Percentiles rank a stretch among this genome's conserved stretches.
Evolutionary conservation across 2,113 vertebrate species (phyloP).

Genomic region (Cryptotis parvus): DNA sequence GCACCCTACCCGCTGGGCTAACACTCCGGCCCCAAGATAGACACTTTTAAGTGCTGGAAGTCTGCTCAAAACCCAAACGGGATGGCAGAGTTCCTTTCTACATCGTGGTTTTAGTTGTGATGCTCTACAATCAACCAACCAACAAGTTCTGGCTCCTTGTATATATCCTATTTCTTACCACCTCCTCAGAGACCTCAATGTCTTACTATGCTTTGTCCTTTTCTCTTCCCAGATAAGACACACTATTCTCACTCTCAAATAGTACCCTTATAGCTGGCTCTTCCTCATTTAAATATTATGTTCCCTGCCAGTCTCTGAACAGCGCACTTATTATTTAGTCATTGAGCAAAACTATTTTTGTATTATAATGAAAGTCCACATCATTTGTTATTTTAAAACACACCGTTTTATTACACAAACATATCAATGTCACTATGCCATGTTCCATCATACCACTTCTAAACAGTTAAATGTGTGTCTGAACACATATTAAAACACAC

Average conservation of each 20-base stretch:
- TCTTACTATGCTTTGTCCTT: background rate
- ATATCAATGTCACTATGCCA: constrained; percentile 37
- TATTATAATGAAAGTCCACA: constrained; percentile 41
- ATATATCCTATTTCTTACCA: background rate
- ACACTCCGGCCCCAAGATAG: no score
- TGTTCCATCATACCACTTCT: constrained; percentile 6
- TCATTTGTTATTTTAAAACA: constrained; percentile 60
- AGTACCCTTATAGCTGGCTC: background rate
- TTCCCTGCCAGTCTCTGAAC: background rate
- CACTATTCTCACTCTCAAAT: background rate
- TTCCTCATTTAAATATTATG: background rate
- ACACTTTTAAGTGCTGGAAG: background rate
- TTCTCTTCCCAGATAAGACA: background rate
- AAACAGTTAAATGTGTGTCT: constrained; percentile 14
- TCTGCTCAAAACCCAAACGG: background rate
- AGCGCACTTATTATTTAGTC: background rate
- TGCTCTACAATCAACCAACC: background rate
- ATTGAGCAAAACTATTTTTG: background rate
- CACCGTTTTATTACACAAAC: constrained; percentile 76
- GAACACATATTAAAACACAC: background rate
- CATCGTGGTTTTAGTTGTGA: constrained; percentile 6
- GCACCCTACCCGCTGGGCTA: no score
- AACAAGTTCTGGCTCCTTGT: background rate
- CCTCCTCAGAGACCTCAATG: background rate
- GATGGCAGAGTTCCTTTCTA: background rate